Conservation (phyloP, 2,888 invertebrate genomes). For the Coelopa pilipes region DNA sequence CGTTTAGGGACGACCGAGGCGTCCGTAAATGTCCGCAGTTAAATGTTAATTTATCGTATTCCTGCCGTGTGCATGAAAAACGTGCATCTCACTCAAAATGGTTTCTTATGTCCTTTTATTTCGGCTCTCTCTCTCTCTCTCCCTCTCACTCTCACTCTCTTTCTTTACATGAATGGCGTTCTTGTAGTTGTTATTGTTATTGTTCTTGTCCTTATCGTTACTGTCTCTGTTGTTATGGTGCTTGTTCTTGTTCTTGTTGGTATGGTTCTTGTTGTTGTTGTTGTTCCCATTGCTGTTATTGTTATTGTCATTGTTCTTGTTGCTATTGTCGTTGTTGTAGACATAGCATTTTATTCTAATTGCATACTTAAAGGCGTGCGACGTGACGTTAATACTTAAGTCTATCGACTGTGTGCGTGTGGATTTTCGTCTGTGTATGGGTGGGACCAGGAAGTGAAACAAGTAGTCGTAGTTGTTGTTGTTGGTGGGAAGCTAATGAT, state of each 20-base stretch:
- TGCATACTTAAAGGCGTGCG: conserved; percentile 40
- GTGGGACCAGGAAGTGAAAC: not conserved
- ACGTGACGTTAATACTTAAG: conserved; percentile 6
- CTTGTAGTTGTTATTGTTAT: no score
- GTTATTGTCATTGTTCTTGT: not conserved
- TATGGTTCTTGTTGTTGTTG: conserved; percentile 1
- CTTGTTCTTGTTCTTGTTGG: not conserved
- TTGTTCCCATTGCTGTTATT: conserved; percentile 9
- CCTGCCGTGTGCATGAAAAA: no score
- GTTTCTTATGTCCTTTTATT: not conserved
- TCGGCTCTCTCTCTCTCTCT: no score
- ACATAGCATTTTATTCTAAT: conserved; percentile 33
- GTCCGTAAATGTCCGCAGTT: no score
- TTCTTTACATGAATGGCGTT: no score
- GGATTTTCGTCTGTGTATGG: not conserved
- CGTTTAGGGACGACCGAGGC: no score
- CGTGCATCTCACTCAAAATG: not conserved
- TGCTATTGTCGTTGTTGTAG: conserved; percentile 8
- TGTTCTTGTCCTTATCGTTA: no score
- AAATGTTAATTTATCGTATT: no score
- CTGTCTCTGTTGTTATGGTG: no score
- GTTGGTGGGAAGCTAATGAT: no score
- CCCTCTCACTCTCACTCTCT: no score
- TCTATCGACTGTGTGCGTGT: no score
- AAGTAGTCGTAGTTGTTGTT: not conserved